Evolutionary conservation across 1,140 invertebrate genomes (phyloP).

Genomic region (Zaprionus gabonicus): DNA sequence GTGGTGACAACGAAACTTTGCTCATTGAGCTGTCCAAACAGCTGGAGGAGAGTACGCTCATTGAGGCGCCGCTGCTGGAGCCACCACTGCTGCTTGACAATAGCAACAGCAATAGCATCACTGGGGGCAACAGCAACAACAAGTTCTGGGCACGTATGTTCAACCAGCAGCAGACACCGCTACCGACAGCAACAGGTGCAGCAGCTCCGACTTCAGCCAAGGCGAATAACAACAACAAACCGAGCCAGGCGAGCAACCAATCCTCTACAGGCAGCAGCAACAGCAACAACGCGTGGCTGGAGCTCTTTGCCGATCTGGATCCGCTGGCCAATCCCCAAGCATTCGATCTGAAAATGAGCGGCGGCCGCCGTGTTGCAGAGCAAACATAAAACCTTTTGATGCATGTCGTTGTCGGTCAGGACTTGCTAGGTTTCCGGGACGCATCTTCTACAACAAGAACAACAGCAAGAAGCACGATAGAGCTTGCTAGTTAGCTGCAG

Average conservation of each 20-base stretch:
- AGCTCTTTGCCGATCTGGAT: slow-evolving; percentile 96
- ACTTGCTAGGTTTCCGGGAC: slow-evolving; percentile 30
- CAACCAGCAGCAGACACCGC: slow-evolving; percentile 35
- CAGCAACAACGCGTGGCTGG: slow-evolving; percentile 89
- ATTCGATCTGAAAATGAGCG: slow-evolving; percentile 78
- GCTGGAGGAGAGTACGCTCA: slow-evolving; percentile 62
- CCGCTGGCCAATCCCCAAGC: slow-evolving; percentile 91
- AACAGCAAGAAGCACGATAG: neutral
- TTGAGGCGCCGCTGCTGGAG: slow-evolving; percentile 51
- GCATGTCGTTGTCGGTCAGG: neutral
- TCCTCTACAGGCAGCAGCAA: neutral
- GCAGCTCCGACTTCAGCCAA: slow-evolving; percentile 41
- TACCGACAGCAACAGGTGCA: slow-evolving; percentile 16
- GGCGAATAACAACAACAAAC: slow-evolving; percentile 8
- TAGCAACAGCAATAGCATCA: slow-evolving; percentile 27
- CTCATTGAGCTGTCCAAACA: slow-evolving; percentile 72
- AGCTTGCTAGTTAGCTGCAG: neutral
- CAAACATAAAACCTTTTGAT: slow-evolving; percentile 64
- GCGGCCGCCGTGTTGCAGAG: slow-evolving; percentile 72
- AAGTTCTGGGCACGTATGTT: slow-evolving; percentile 81
- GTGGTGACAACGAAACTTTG: slow-evolving; percentile 71
- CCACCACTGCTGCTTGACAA: slow-evolving; percentile 78
- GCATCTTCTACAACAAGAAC: slow-evolving; percentile 1
- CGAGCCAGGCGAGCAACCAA: slow-evolving; percentile 13
- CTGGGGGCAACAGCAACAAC: slow-evolving; percentile 33